A percentile compares a stretch with the other conserved stretches of the same genome.
These are phyloP conservation scores for Gallinago solitaria DNA, from an alignment of 2,797 vertebrate genomes.

Conservation along the genomic window DNA sequence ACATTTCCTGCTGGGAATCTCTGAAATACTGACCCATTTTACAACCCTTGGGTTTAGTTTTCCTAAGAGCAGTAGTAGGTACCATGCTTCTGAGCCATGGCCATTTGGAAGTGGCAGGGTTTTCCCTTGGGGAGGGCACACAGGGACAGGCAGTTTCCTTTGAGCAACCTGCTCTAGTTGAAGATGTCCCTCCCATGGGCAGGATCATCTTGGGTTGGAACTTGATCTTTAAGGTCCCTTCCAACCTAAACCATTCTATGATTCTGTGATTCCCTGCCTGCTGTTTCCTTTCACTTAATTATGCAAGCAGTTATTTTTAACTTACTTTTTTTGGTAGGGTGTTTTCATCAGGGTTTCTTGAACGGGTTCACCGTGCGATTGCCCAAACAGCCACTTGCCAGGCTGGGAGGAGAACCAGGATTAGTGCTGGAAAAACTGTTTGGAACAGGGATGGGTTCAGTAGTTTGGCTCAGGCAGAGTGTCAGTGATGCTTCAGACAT, in stretches of 20 bases:
- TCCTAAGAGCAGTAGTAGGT: background rate
- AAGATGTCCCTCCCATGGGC: too few relatives aligned
- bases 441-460: background rate
- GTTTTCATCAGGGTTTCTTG: background rate
- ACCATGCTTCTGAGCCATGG: background rate
- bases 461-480: background rate
- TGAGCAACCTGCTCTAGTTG: too few relatives aligned
- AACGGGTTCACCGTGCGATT: background rate
- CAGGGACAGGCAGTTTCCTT: background rate
- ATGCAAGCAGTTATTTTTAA: background rate
- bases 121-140: rapidly evolving
- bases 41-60: background rate
- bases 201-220: too few relatives aligned
- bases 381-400: background rate
- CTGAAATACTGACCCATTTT: background rate
- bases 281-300: background rate
- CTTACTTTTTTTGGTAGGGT: background rate
- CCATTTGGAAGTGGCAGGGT: background rate
- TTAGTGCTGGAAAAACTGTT: background rate
- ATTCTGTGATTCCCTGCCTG: background rate
- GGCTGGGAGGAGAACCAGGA: background rate
- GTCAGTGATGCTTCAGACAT: background rate
- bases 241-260: too few relatives aligned
- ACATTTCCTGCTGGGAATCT: background rate
- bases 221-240: too few relatives aligned